Evolutionary conservation across 2,113 vertebrate genomes (phyloP), one percentile per base, ranked within the genome.

Genomic region (Callocephalon fimbriatum): DNA sequence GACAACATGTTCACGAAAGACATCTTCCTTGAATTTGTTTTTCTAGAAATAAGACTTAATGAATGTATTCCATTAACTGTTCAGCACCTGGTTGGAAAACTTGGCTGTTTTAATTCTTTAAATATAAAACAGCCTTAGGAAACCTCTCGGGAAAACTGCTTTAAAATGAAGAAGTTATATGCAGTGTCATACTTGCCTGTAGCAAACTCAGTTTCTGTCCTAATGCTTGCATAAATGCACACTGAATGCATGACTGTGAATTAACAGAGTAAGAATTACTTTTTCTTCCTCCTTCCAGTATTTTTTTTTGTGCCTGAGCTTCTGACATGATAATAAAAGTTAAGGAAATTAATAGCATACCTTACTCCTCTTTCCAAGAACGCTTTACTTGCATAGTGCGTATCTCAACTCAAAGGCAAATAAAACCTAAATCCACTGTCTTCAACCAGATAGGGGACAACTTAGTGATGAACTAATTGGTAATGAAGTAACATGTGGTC

Each of bases 11-110:
- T 51, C 29, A 86, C 76, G 21, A 76, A 27, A 48, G 71, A 35
- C 4, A 90, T 10, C 73, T 77, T 29, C 54, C 67, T 54, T 51
- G 22, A 88, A 87, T 45, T 85, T 77, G 6, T 75, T 87, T 96
- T 94, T 66, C 82, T 26, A 86, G 80, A 94, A 95, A 81, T 91
- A 89, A 90, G 74, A 68, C 8, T 76, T 66, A 51, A 67, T 76
- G 9, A 88, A 90, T 71, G 27, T 12, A 71, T 65, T 45, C 17
- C 16, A 96, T 97, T 96, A 96, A 90, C 44, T 89, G 26, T 50
- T 95, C n/a, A 51, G 18, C 72, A 91, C 3, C 29, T 88, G 54
- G 44, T 47, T 72, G 77, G 15, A 86, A 73, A 86, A 84, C 20
- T 80, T 95, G 81, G 66, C 47, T 81, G 29, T 23, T 23, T 58